Conservation (phyloP, 2,888 invertebrate species). For the Mallateleia sp. region DNA sequence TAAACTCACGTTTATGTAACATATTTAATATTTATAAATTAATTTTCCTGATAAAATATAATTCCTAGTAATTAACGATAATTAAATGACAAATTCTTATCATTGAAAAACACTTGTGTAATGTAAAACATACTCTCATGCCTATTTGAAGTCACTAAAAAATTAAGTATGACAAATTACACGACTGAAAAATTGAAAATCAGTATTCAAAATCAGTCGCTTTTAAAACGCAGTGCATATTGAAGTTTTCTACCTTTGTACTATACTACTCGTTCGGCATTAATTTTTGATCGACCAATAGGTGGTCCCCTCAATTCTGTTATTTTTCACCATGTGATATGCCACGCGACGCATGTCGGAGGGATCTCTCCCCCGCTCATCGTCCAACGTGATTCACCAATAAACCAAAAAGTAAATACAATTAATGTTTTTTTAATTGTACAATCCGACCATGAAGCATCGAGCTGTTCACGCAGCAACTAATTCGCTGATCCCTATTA, state of each 20-base stretch:
- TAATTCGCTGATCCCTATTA: slow-evolving; percentile 41
- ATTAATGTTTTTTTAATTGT: slow-evolving; percentile 66
- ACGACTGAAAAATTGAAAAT: slow-evolving; percentile 4
- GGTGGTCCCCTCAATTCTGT: slow-evolving; percentile 53
- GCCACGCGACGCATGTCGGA: slow-evolving; percentile 41
- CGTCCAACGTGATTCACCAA: slow-evolving; percentile 42
- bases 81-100: no score
- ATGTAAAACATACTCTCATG: neutral
- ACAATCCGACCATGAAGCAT: slow-evolving; percentile 17
- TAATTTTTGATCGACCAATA: slow-evolving; percentile 69
- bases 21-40: no score
- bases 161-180: slow-evolving; percentile 24
- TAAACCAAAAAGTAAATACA: slow-evolving; percentile 70
- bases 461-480: slow-evolving; percentile 6
- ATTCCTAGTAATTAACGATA: no score
- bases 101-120: neutral
- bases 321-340: slow-evolving; percentile 75
- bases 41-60: no score
- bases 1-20: no score
- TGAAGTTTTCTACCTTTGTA: slow-evolving; percentile 37
- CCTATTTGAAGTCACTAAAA: slow-evolving; percentile 2
- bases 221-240: slow-evolving; percentile 44
- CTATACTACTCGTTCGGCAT: slow-evolving; percentile 45
- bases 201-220: slow-evolving; percentile 25
- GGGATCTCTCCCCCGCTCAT: slow-evolving; percentile 28